Conservation (phyloP, 2,888 invertebrate genomes). For the Pollenia angustigena region DNA sequence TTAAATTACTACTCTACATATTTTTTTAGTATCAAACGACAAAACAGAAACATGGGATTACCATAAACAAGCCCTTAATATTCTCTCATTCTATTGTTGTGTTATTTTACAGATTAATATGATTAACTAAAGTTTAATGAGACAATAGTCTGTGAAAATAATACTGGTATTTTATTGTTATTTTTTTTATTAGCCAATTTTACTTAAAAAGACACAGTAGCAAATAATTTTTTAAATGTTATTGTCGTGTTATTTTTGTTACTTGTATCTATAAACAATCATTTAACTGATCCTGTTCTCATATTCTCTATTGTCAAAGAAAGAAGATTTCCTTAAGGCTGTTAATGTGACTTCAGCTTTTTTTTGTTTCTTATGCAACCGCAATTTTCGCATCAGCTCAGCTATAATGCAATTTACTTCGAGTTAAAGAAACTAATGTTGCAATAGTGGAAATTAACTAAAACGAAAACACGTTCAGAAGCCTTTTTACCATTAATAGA, state of each 20-base stretch:
- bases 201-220: conserved; percentile 21
- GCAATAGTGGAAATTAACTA: conserved; percentile 16
- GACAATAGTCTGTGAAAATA: conserved; percentile 52
- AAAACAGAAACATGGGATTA: conserved; percentile 6
- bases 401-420: conserved; percentile 29
- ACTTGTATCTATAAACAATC: conserved; percentile 31
- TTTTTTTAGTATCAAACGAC: not conserved
- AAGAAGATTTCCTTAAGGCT: not conserved
- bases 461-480: conserved; percentile 1
- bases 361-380: too few relatives aligned
- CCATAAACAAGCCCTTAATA: conserved; percentile 42
- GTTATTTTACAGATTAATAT: conserved; percentile 63
- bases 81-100: conserved; percentile 46
- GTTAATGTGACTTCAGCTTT: not conserved
- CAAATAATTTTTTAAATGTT: conserved; percentile 53
- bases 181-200: conserved; percentile 1
- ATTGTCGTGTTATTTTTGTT: conserved; percentile 41
- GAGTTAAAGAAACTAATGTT: conserved; percentile 28
- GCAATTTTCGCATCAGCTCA: conserved; percentile 16
- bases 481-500: not conserved
- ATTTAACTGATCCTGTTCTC: conserved; percentile 5
- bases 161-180: conserved; percentile 40
- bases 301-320: conserved; percentile 22
- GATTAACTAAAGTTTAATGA: conserved; percentile 64
- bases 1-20: not conserved